Base-by-base conservation (phyloP, 2,797 vertebrate genomes). In the Dendrocincla tyrannina region DNA sequence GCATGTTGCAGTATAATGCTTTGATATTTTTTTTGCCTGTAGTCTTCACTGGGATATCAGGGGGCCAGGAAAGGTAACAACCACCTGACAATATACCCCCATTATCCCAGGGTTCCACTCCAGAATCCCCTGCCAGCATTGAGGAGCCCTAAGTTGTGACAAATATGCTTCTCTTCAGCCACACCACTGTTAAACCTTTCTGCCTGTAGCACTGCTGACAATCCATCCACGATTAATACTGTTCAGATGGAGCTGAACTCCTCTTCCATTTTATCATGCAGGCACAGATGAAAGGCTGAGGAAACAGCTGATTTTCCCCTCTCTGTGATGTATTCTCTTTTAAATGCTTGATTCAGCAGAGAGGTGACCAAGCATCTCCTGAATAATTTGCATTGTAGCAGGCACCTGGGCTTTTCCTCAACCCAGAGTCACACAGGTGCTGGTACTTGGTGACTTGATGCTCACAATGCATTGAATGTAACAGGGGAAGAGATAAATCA, bases 331-430 rank as follows among this genome's bases (percentile, higher is more conserved):
- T 60, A 76, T 77, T 88, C 47, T 69, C 44, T 70, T 91, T 85
- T 62, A 88, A 96, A 83, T 4, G 14, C 55, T 96, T 93, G 70
- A 93, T 52, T 96, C 92, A 95, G 85, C 76, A 58, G 70, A 93
- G 83, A 91, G 60, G 58, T 89, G 85, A 62, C 95, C 92, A 85
- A 83, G 81, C 76, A n/a, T 50, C 49, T 80, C 63, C 74, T 42
- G 41, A 85, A 55, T 69, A 25, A 94, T 91, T 91, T 93, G 80
- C 70, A 49, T 33, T 30, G 56, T 74, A 89, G 63, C 56, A 74
- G 73, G 62, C 66, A 91, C 76, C 58, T 58, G 56, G 82, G 53
- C 18, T 86, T 74, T 78, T 82, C 84, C 85, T 85, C 66, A 62
- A 64, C 53, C 46, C 24, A 9, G 41, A 59, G 69, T 74, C 56